phyloP scores from a whole-genome alignment of 1,140 invertebrate species.

The Plodia interpunctella region DNA sequence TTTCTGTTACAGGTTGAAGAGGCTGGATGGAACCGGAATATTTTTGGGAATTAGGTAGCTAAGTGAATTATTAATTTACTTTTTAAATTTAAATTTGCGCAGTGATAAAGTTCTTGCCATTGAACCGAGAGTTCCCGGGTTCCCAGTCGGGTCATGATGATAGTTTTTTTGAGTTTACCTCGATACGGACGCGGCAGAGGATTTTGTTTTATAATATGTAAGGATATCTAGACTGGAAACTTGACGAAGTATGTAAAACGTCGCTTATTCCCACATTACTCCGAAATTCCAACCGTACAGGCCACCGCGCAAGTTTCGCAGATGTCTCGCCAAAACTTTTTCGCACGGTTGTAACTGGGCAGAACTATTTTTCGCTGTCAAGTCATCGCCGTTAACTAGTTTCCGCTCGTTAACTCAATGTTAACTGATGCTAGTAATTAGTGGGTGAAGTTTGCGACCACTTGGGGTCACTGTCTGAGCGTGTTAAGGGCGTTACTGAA shows the following conservation, averaged over 20 bases:
- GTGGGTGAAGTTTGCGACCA: not conserved
- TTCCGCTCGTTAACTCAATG: not conserved
- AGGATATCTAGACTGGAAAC: too few species aligned
- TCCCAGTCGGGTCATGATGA: too few species aligned
- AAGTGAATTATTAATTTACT: not conserved
- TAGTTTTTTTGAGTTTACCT: too few species aligned
- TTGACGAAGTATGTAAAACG: too few species aligned
- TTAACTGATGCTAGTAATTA: constrained; percentile 1
- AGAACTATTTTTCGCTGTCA: constrained; percentile 1
- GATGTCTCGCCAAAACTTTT: not conserved
- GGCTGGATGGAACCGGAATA: not conserved
- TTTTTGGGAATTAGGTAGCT: not conserved
- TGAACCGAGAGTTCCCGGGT: too few species aligned
- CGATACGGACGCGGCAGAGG: too few species aligned
- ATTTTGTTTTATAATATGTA: too few species aligned
- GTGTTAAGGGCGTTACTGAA: too few species aligned
- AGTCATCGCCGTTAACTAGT: not conserved
- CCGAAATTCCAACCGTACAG: not conserved
- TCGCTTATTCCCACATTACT: not conserved
- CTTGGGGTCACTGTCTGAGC: not conserved
- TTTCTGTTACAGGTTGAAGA: not conserved
- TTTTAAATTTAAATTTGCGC: too few species aligned
- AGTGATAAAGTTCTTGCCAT: too few species aligned
- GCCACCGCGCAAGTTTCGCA: not conserved
- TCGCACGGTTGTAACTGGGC: not conserved